Evolutionary conservation across 2,113 vertebrate species (phyloP).

Genomic region (Mystacornis crossleyi): DNA sequence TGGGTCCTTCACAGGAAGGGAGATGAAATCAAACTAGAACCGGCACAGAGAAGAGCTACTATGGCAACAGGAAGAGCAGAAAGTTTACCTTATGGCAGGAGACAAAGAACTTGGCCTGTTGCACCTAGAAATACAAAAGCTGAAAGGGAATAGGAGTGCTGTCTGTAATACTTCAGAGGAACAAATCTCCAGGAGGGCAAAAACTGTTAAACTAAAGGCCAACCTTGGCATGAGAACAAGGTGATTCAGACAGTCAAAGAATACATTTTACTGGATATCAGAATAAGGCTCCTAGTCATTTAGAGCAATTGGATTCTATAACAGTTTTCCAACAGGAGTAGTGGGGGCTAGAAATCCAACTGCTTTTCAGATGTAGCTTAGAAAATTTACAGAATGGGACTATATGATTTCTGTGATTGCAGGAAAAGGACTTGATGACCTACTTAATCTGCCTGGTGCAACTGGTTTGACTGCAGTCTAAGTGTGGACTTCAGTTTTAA

Average conservation of each 20-base stretch:
- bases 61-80: background rate
- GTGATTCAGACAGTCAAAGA: background rate
- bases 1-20: background rate
- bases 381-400: background rate
- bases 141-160: background rate
- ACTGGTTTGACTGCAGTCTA: background rate
- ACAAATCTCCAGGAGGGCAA: background rate
- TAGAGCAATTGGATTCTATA: background rate
- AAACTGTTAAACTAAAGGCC: background rate
- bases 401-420: background rate
- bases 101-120: background rate
- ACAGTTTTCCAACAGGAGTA: conserved; percentile 9
- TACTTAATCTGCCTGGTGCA: background rate
- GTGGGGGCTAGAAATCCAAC: background rate
- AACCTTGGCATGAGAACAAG: conserved; percentile 13
- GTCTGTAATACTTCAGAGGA: background rate
- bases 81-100: background rate
- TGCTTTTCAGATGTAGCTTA: background rate
- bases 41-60: background rate
- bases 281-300: background rate
- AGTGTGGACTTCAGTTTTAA: background rate
- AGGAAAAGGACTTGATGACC: background rate
- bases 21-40: background rate
- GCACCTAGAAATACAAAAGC: background rate
- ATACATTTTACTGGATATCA: conserved; percentile 5